phyloP scores from a whole-genome alignment of 2,888 invertebrate species.

The Lysandra bellargus region DNA sequence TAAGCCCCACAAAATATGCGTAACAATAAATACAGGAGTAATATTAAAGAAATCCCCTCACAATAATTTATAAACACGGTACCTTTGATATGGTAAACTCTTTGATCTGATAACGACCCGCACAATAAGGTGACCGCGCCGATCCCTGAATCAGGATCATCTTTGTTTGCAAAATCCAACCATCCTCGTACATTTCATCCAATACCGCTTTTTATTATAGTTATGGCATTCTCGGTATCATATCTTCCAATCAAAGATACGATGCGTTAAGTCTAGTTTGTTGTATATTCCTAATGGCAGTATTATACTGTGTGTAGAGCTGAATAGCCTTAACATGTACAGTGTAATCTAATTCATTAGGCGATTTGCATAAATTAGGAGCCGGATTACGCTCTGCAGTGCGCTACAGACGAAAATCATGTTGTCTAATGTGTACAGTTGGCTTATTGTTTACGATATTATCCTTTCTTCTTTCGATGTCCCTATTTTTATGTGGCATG shows the following conservation, averaged over 20 bases:
- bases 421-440: background rate
- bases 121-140: constrained; percentile 29
- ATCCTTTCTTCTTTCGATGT: too few relatives aligned
- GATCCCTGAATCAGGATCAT: constrained; percentile 27
- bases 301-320: constrained; percentile 2
- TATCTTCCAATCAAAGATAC: background rate
- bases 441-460: background rate
- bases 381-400: constrained; percentile 7
- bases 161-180: constrained; percentile 20
- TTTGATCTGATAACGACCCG: constrained; percentile 19
- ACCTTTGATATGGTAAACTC: constrained; percentile 25
- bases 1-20: background rate
- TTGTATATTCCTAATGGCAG: background rate
- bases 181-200: background rate
- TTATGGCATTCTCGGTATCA: background rate
- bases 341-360: constrained; percentile 28
- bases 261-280: background rate
- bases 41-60: background rate
- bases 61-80: constrained; percentile 22
- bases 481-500: too few relatives aligned
- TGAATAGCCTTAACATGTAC: background rate
- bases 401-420: background rate
- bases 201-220: background rate
- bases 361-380: constrained; percentile 29
- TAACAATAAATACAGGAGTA: background rate